Evolutionary conservation across 2,113 vertebrate species (phyloP), one percentile per base, ranked within the genome.

Genomic region (Pardalotus punctatus): DNA sequence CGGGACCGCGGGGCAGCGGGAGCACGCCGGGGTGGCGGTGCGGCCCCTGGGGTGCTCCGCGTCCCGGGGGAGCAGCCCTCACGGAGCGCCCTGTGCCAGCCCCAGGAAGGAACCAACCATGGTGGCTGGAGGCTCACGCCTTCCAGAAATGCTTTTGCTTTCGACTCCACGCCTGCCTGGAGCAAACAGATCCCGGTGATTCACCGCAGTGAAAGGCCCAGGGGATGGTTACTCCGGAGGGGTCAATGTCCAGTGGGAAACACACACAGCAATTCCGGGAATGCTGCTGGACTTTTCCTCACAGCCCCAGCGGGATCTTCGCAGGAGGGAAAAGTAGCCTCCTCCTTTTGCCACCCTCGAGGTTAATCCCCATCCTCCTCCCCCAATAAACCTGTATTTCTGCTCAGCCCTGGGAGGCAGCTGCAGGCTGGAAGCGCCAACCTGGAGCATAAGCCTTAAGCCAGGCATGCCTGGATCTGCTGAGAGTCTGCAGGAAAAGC

Each of bases 341-440:
- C 51, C n/a, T 23, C 6, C 1, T 35, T 50, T 56, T 9, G 16
- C 6, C 70, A 53, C 25, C 29, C n/a, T 58, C 14, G 5, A 29
- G 57, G 10, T 25, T 20, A 33, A 80, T 40, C 50, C 67, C 15
- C 28, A 1, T 21, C 38, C 74, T 90, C 73, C 47, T 64, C 47
- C 25, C 19, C 19, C 1, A 36, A 36, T 40, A 85, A 95, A 96
- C 96, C 93, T 92, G 96, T 95, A 86, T 94, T 95, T 95, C 93
- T 94, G 88, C 96, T 82, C 22, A 35, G 90, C 61, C n/a, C 61
- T 25, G 70, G 47, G 45, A 74, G n/a, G 45, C 69, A 72, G 73
- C 60, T 36, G 65, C 66, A 50, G 86, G 24, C 67, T 84, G 70
- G 22, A 28, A 82, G 56, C 0, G 3, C 61, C 79, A 76, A 35